These are phyloP conservation scores for Empidonax alnorum DNA, from an alignment of 2,113 vertebrate genomes.

Conservation along the genomic window DNA sequence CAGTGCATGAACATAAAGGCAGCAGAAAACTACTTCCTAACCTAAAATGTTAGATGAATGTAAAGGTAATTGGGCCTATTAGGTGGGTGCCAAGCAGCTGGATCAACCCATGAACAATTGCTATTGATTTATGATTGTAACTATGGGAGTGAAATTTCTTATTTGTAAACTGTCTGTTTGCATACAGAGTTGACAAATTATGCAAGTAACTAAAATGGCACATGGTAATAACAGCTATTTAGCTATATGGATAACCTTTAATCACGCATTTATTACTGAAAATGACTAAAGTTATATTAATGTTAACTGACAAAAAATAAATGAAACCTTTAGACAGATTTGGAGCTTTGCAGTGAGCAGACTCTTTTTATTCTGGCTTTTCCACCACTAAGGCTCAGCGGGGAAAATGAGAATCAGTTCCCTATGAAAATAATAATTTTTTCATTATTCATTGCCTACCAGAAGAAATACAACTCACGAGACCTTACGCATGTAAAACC, in stretches of 20 bases:
- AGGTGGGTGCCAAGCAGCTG: slow-evolving; percentile 55
- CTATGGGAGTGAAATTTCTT: slow-evolving; percentile 47
- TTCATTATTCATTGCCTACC: background rate
- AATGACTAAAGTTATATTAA: background rate
- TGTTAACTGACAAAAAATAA: slow-evolving; percentile 10
- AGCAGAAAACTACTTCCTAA: background rate
- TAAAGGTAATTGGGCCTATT: slow-evolving; percentile 26
- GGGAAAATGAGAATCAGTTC: background rate
- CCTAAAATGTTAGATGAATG: background rate
- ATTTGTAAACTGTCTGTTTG: slow-evolving; percentile 62
- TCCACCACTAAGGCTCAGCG: background rate
- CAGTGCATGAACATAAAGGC: background rate
- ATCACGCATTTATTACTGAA: slow-evolving; percentile 69
- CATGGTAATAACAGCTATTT: slow-evolving; percentile 63
- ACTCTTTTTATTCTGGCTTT: background rate
- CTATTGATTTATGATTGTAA: slow-evolving; percentile 75
- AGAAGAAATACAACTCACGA: background rate
- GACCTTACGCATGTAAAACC: background rate
- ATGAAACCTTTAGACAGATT: slow-evolving; percentile 1
- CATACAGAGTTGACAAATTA: slow-evolving; percentile 58
- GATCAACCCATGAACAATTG: slow-evolving; percentile 51
- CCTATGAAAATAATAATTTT: background rate
- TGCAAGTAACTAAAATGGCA: slow-evolving; percentile 61
- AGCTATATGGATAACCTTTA: slow-evolving; percentile 58
- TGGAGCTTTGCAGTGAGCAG: background rate